A percentile compares a stretch with the other conserved stretches of the same genome.
Evolutionary conservation across 2,888 invertebrate genomes (phyloP).

Genomic region (Athripsodes cinereus): DNA sequence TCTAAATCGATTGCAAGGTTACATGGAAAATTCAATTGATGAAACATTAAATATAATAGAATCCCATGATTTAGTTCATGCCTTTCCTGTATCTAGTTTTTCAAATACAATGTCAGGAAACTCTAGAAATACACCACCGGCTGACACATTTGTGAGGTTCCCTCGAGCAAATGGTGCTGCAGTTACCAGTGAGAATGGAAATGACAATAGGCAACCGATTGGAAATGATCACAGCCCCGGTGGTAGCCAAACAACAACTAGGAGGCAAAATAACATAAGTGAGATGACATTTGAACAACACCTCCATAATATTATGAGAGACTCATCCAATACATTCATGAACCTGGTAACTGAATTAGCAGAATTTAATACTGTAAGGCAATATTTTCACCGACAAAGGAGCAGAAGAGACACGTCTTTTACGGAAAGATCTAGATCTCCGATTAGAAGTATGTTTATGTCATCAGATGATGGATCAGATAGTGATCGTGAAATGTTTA

Average conservation of each 20-base stretch:
- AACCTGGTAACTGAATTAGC: slow-evolving; percentile 48
- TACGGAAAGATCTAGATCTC: background rate
- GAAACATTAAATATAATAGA: slow-evolving; percentile 23
- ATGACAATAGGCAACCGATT: background rate
- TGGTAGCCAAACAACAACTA: slow-evolving; percentile 17
- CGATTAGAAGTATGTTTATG: background rate
- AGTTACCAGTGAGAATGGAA: background rate
- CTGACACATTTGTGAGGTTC: slow-evolving; percentile 10
- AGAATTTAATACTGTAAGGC: slow-evolving; percentile 12
- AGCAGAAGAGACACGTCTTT: background rate
- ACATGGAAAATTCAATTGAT: slow-evolving; percentile 24
- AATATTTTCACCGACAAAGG: slow-evolving; percentile 5
- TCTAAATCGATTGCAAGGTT: slow-evolving; percentile 21
- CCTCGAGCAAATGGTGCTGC: slow-evolving; percentile 5
- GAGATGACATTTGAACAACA: slow-evolving; percentile 33
- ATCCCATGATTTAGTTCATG: slow-evolving; percentile 8
- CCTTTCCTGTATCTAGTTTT: slow-evolving; percentile 4
- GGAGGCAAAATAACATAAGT: slow-evolving; percentile 1
- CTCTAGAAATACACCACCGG: slow-evolving; percentile 3
- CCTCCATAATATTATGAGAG: slow-evolving; percentile 45
- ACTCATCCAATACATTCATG: slow-evolving; percentile 44
- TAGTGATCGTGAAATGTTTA: slow-evolving; percentile 22
- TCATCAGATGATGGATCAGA: slow-evolving; percentile 22
- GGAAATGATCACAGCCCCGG: slow-evolving; percentile 17
- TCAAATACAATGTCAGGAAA: slow-evolving; percentile 4